Base-by-base conservation (phyloP, 2,888 invertebrate species). In the Cheilosia soror region DNA sequence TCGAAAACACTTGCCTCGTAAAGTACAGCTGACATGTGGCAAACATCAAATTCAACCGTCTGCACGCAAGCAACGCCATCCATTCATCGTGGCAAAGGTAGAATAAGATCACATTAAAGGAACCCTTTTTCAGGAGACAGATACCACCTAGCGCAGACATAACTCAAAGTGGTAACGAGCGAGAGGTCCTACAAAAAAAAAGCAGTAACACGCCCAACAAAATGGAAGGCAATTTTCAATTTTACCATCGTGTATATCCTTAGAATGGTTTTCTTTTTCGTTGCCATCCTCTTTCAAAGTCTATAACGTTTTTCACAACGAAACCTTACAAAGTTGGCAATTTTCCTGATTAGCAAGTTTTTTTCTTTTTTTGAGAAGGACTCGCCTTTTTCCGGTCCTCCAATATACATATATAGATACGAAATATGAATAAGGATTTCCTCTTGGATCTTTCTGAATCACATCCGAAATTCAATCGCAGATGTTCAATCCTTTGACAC, bases 341-440 rank as follows among this genome's bases (percentile, higher is more conserved):
- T 83, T 83, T 83, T 72, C 78, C 68, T 83, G 83, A 83, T 83
- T 83, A 83, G 83, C 63, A 53, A 65, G 42, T 37, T 57, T 71
- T 15, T 44, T 51, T 5, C 13, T 51, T 29, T 49, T 9, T 13
- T 51, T n/a, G 15, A 15, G 9, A 44, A 63, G 51, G 65, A 78
- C 51, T 73, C 2, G 57, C 66, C 68, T 66, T 81, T 37, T 75
- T 60, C 75, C 69, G 40, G 40, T 71, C 51, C n/a, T 11, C 13
- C 6, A 31, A 15, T 3, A 58, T 31, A 27, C 47, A 29, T 11
- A 44, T 65, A 40, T 60, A 68, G 69, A 62, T 60, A 68, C 72
- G 15, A 42, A 33, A 60, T 77, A 58, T 57, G 76, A 75, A 77
- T 47, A 60, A 37, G 72, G 57, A 55, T 82, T 49, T 77, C 65